A percentile compares a stretch with the other conserved stretches of the same genome.
Evolutionary conservation across 2,888 invertebrate genomes (phyloP).

Genomic region (Philhelius pedissequus): DNA sequence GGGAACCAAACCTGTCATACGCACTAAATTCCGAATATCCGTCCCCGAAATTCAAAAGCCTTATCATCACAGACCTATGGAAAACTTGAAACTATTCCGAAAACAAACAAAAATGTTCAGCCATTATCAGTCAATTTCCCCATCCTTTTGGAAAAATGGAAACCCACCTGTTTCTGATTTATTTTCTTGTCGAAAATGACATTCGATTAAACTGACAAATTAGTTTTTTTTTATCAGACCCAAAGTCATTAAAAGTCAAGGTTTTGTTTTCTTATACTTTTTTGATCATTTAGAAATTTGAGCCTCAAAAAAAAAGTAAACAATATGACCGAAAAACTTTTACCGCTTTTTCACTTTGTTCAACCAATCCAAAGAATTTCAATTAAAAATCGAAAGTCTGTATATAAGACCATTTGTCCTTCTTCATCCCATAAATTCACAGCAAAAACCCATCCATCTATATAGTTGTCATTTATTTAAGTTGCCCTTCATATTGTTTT

Average conservation of each 20-base stretch:
- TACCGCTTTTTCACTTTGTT: background rate
- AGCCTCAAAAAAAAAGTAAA: background rate
- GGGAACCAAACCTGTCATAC: too few species aligned
- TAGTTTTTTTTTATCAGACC: background rate
- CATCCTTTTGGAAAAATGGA: too few species aligned
- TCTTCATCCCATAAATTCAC: background rate
- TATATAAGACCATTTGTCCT: background rate
- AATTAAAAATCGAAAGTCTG: conserved; percentile 52
- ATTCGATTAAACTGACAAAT: background rate
- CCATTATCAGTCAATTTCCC: too few species aligned
- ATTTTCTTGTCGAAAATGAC: background rate
- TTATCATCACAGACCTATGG: too few species aligned
- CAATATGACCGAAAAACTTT: background rate
- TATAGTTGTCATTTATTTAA: conserved; percentile 50
- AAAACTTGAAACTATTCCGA: too few species aligned
- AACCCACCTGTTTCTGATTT: background rate
- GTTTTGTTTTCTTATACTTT: background rate
- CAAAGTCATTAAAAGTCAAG: conserved; percentile 16
- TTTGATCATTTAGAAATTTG: background rate
- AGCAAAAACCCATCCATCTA: conserved; percentile 39
- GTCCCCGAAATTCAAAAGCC: too few species aligned
- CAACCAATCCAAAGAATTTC: conserved; percentile 45
- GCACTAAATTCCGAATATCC: too few species aligned
- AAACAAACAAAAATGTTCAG: too few species aligned
- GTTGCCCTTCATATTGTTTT: background rate